Percentiles rank a stretch among this genome's conserved stretches.
phyloP scores from a whole-genome alignment of 2,797 vertebrate genomes.

The Macropus fuliginosus region DNA sequence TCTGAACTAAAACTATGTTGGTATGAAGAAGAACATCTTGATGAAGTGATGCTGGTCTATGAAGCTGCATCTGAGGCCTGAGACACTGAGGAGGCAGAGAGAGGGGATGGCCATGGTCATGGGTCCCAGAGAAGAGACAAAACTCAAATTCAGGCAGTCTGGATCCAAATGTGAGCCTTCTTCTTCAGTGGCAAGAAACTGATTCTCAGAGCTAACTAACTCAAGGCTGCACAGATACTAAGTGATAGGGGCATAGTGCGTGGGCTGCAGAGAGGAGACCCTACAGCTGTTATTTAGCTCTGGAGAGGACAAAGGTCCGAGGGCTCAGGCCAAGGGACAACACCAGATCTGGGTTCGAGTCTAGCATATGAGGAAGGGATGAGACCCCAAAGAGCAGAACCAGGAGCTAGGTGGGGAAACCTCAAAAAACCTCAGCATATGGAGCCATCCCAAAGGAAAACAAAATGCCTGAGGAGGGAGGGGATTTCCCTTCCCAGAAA shows the following conservation, averaged over 20 bases:
- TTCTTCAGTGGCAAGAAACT: background rate
- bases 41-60: background rate
- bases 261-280: no score
- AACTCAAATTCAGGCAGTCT: background rate
- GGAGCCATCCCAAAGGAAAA: background rate
- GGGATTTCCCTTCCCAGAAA: background rate
- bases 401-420: background rate
- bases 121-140: background rate
- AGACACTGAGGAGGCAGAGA: conserved; percentile 20
- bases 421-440: background rate
- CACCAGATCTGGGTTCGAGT: background rate
- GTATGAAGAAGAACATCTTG: background rate
- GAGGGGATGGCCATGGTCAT: conserved; percentile 19
- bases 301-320: background rate
- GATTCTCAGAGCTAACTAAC: background rate
- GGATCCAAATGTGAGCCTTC: background rate
- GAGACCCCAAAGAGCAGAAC: background rate
- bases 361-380: background rate
- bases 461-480: background rate
- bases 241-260: background rate
- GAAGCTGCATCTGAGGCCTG: background rate
- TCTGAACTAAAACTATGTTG: background rate
- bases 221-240: background rate
- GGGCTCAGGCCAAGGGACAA: background rate
- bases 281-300: background rate